A percentile compares a stretch with the other conserved stretches of the same genome.
Evolutionary conservation across 2,797 vertebrate genomes (phyloP).

Genomic region (Sphaeramia orbicularis): DNA sequence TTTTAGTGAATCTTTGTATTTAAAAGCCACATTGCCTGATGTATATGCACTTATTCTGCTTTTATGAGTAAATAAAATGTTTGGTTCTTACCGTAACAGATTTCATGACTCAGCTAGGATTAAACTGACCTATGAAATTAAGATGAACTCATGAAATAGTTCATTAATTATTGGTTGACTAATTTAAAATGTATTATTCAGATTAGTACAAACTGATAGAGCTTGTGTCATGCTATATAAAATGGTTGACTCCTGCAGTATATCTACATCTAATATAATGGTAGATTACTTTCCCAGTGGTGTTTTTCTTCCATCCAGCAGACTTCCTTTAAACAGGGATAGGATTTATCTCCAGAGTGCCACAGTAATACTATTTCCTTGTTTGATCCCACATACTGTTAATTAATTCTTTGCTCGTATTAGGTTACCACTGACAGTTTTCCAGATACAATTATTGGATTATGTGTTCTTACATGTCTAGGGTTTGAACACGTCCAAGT

Average conservation of each 20-base stretch:
- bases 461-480: conserved; percentile 40
- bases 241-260: background rate
- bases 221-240: conserved; percentile 33
- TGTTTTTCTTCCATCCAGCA: conserved; percentile 19
- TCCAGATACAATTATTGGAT: conserved; percentile 53
- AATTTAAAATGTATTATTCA: too few relatives aligned
- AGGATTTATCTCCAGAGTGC: conserved; percentile 25
- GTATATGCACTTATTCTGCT: too few relatives aligned
- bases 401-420: conserved; percentile 51
- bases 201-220: background rate
- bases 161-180: too few relatives aligned
- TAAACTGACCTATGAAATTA: too few relatives aligned
- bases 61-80: too few relatives aligned
- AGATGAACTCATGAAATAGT: too few relatives aligned
- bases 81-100: too few relatives aligned
- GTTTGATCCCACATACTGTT: conserved; percentile 39
- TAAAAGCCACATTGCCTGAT: too few relatives aligned
- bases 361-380: conserved; percentile 13
- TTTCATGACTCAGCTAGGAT: too few relatives aligned
- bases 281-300: conserved; percentile 13
- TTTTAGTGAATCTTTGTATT: too few relatives aligned
- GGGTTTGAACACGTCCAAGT: conserved; percentile 36
- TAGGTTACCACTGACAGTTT: conserved; percentile 40
- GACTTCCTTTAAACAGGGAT: conserved; percentile 2
- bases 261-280: conserved; percentile 27